A percentile compares a stretch with the other conserved stretches of the same genome.
Evolutionary conservation across 2,888 invertebrate genomes (phyloP).

Genomic region (Girardia tigrina): DNA sequence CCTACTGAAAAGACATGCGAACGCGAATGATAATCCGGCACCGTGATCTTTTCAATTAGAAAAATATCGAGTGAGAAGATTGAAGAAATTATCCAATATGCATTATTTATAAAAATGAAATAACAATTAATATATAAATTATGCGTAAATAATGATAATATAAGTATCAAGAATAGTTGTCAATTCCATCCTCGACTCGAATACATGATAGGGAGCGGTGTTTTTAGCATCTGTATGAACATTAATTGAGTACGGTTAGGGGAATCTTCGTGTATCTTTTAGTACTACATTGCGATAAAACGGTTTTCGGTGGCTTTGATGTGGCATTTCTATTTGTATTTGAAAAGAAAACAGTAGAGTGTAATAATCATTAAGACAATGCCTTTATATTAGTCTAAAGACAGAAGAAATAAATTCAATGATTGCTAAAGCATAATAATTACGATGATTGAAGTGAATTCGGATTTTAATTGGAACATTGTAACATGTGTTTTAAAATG

Average conservation of each 20-base stretch:
- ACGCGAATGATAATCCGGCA: slow-evolving; percentile 10
- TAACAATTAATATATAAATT: slow-evolving; percentile 14
- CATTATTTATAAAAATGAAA: not conserved
- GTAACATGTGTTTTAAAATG: slow-evolving; percentile 20
- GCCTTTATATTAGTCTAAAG: slow-evolving; percentile 23
- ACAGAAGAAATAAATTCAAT: slow-evolving; percentile 13
- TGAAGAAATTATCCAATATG: not conserved
- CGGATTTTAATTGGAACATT: slow-evolving; percentile 20
- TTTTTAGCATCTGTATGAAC: slow-evolving; percentile 20
- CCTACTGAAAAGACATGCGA: not conserved
- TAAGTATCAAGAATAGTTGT: slow-evolving; percentile 14
- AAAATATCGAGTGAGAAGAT: not conserved
- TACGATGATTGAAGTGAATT: slow-evolving; percentile 16
- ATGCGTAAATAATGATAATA: slow-evolving; percentile 12
- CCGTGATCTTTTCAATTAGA: slow-evolving; percentile 18
- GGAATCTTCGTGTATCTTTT: not conserved
- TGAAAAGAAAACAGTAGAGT: slow-evolving; percentile 20
- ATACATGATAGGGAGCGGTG: slow-evolving; percentile 13
- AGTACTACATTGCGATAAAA: not conserved
- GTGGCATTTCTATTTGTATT: slow-evolving; percentile 13
- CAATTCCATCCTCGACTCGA: not conserved
- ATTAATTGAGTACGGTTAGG: slow-evolving; percentile 20
- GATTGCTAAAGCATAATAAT: slow-evolving; percentile 20
- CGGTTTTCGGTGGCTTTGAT: slow-evolving; percentile 20
- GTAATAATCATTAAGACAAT: slow-evolving; percentile 18